phyloP scores from a whole-genome alignment of 2,888 invertebrate species.

The Drosophila stalkeri region DNA sequence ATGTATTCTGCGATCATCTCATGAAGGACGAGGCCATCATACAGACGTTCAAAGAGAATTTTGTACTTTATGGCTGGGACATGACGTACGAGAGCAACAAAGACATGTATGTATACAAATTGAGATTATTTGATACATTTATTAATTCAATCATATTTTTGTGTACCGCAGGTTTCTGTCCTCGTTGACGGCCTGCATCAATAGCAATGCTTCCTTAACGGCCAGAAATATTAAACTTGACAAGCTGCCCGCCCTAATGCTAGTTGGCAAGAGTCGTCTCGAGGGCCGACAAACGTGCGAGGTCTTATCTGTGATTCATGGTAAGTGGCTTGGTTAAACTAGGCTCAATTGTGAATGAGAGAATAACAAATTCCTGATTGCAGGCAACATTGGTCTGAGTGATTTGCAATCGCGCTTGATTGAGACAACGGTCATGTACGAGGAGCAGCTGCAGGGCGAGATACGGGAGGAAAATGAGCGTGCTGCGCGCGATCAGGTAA shows the following conservation, averaged over 20 bases:
- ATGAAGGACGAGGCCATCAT: slow-evolving; percentile 96
- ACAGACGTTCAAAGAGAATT: slow-evolving; percentile 94
- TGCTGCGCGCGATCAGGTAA: slow-evolving; percentile 94
- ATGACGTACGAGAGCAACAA: slow-evolving; percentile 95
- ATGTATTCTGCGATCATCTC: slow-evolving; percentile 98
- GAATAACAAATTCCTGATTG: not conserved
- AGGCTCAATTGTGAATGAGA: not conserved
- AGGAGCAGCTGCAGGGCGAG: slow-evolving; percentile 91
- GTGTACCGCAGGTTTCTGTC: slow-evolving; percentile 88
- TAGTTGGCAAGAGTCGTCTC: slow-evolving; percentile 91
- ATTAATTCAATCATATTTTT: not conserved
- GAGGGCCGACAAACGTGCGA: slow-evolving; percentile 92
- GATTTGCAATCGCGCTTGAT: slow-evolving; percentile 94
- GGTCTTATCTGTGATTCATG: slow-evolving; percentile 95
- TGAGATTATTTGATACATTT: not conserved
- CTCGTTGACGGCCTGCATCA: slow-evolving; percentile 91
- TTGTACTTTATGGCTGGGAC: slow-evolving; percentile 99
- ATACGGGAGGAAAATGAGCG: slow-evolving; percentile 94
- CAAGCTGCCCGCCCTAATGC: slow-evolving; percentile 93
- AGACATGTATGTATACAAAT: slow-evolving; percentile 87
- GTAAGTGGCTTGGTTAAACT: slow-evolving; percentile 84
- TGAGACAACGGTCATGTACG: slow-evolving; percentile 94
- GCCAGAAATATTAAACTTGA: slow-evolving; percentile 94
- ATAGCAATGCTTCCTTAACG: slow-evolving; percentile 93
- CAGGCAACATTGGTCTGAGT: slow-evolving; percentile 93